Evolutionary conservation across 2,797 vertebrate genomes (phyloP).

Genomic region (Betta splendens): DNA sequence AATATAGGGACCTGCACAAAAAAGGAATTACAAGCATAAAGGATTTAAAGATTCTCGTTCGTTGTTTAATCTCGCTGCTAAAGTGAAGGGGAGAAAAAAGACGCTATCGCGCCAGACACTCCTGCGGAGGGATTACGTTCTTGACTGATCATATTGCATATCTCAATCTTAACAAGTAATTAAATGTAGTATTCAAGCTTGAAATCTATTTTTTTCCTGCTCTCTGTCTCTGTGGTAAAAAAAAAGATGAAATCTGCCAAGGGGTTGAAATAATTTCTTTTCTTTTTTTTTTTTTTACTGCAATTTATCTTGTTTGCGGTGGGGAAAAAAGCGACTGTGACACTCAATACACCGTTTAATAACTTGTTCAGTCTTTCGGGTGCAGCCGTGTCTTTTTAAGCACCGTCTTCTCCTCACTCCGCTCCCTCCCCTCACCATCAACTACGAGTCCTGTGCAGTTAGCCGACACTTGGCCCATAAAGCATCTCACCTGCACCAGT

Average conservation of each 20-base stretch:
- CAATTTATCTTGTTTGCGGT: slow-evolving; percentile 39
- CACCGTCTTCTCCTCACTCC: slow-evolving; percentile 11
- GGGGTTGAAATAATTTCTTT: slow-evolving; percentile 44
- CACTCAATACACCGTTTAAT: slow-evolving; percentile 48
- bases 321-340: slow-evolving; percentile 6
- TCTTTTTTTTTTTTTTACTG: slow-evolving; percentile 24
- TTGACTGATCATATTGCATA: slow-evolving; percentile 44
- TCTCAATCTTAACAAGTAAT: slow-evolving; percentile 52
- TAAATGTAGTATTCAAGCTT: slow-evolving; percentile 49
- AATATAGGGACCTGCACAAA: not conserved
- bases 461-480: slow-evolving; percentile 48
- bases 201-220: slow-evolving; percentile 3
- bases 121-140: slow-evolving; percentile 49
- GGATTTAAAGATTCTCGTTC: slow-evolving; percentile 7
- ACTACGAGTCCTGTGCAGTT: slow-evolving; percentile 25
- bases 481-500: slow-evolving; percentile 58
- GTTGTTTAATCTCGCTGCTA: slow-evolving; percentile 17
- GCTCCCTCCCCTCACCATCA: slow-evolving; percentile 21
- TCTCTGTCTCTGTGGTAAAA: slow-evolving; percentile 4
- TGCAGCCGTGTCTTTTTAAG: slow-evolving; percentile 5
- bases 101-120: slow-evolving; percentile 4
- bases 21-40: slow-evolving; percentile 6
- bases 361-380: slow-evolving; percentile 24
- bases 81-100: not conserved
- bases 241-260: slow-evolving; percentile 40